Evolutionary conservation across 2,888 invertebrate species (phyloP).

Genomic region (Chaitophorus viminalis): DNA sequence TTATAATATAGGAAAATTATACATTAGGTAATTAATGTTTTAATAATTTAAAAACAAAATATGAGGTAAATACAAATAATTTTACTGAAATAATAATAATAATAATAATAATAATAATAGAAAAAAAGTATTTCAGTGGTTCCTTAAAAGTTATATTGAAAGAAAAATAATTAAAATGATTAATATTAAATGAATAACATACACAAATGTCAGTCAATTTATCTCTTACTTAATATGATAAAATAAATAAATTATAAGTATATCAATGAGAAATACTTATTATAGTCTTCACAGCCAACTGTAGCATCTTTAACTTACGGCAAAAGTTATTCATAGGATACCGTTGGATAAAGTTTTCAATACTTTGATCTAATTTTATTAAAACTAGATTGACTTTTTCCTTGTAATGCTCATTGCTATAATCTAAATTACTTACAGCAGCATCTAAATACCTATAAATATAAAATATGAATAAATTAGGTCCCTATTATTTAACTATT

Average conservation of each 20-base stretch:
- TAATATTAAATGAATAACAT: background rate
- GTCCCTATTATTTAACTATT: background rate
- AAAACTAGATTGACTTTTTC: constrained; percentile 36
- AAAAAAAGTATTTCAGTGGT: too few relatives aligned
- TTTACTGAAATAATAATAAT: too few relatives aligned
- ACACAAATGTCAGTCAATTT: background rate
- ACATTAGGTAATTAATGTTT: background rate
- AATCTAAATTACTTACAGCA: constrained; percentile 84
- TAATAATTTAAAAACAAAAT: too few relatives aligned
- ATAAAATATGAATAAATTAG: constrained; percentile 63
- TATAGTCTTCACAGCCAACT: constrained; percentile 31
- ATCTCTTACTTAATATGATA: background rate
- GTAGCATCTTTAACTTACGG: constrained; percentile 36
- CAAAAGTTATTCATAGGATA: background rate
- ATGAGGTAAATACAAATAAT: too few relatives aligned
- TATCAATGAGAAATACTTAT: background rate
- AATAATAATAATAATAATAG: too few relatives aligned
- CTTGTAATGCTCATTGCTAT: constrained; percentile 70
- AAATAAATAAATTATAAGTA: background rate
- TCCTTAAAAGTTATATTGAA: too few relatives aligned
- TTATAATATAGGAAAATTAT: too few relatives aligned
- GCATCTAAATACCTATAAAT: constrained; percentile 83
- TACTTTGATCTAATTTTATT: constrained; percentile 6
- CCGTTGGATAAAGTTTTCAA: constrained; percentile 23
- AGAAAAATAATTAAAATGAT: background rate